Evolutionary conservation across 2,113 vertebrate genomes (phyloP), one percentile per base, ranked within the genome.

Genomic region (Chlorocebus sabaeus): DNA sequence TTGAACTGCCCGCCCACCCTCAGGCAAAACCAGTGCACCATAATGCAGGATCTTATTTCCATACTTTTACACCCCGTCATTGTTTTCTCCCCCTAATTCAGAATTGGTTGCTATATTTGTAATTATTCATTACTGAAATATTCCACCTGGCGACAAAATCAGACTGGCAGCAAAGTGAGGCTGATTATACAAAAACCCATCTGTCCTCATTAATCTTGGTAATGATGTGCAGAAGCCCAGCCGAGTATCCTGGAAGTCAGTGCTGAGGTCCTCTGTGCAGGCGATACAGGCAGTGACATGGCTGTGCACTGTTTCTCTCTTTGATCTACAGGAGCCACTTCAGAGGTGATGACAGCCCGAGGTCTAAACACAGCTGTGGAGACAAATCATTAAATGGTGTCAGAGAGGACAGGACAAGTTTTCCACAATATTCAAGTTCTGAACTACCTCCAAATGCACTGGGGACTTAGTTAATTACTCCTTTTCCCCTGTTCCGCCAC

Each of bases 161-260:
- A 96, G 91, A 80, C 57, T 70, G 95, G 94, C 38, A 81, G 87
- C 32, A n/a, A 14, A 0, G 5, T 2, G 23, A 35, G 52, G 48
- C 35, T 57, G 84, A 92, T 93, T 89, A 87, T 8, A 93, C 92
- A 95, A 93, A 95, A 93, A 96, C 38, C 11, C 52, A 80, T 96
- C 93, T 93, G 95, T 97, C 94, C 98, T 97, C 95, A 83, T 94
- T 98, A 96, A 95, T 96, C 92, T 96, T 93, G 52, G 32, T 13
- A 95, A 89, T 1, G 52, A 83, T 57, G 90, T 93, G 86, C 92
- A 38, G 73, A 93, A 61, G 68, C 70, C 52, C n/a, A 67, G 98
- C 38, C 91, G 43, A 76, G 97, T 9, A 94, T 80, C 93, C 86
- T 40, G 76, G 50, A 79, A 95, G 85, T 35, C 25, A 59, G 85